phyloP scores from a whole-genome alignment of 30 jellyfish, hydroid and myxozoan genomes.

The Hydra vulgaris region DNA sequence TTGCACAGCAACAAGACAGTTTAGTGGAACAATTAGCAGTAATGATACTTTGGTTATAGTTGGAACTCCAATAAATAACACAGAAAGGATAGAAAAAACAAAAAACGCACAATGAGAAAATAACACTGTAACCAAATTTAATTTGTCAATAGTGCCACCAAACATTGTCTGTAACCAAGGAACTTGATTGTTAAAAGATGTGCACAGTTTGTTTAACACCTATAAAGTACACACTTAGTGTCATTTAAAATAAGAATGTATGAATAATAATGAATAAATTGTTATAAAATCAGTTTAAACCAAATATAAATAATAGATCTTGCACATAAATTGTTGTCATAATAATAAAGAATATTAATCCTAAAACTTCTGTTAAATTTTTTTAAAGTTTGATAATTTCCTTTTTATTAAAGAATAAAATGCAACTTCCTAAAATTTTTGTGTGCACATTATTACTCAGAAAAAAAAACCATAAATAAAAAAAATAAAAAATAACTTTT shows the following conservation, averaged over 20 bases:
- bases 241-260: background rate
- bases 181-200: constrained; percentile 52
- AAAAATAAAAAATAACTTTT: too few relatives aligned
- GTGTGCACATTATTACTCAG: too few relatives aligned
- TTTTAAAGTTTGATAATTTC: too few relatives aligned
- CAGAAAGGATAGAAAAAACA: constrained; percentile 23
- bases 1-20: constrained; percentile 53
- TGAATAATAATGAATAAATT: too few relatives aligned
- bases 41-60: constrained; percentile 35
- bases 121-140: constrained; percentile 44
- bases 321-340: too few relatives aligned
- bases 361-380: too few relatives aligned
- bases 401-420: too few relatives aligned
- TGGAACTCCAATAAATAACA: constrained; percentile 55
- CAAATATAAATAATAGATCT: too few relatives aligned
- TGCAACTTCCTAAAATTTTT: too few relatives aligned
- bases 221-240: constrained; percentile 4
- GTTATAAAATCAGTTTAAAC: too few relatives aligned
- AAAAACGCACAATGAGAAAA: constrained; percentile 57
- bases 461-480: too few relatives aligned
- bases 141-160: constrained; percentile 82
- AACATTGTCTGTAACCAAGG: constrained; percentile 75
- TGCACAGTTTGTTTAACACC: constrained; percentile 61
- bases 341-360: too few relatives aligned
- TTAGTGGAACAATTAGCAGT: constrained; percentile 52